Evolutionary conservation across 2,888 invertebrate species (phyloP), one percentile per base, ranked within the genome.

Genomic region (Ptychoptera albimana): DNA sequence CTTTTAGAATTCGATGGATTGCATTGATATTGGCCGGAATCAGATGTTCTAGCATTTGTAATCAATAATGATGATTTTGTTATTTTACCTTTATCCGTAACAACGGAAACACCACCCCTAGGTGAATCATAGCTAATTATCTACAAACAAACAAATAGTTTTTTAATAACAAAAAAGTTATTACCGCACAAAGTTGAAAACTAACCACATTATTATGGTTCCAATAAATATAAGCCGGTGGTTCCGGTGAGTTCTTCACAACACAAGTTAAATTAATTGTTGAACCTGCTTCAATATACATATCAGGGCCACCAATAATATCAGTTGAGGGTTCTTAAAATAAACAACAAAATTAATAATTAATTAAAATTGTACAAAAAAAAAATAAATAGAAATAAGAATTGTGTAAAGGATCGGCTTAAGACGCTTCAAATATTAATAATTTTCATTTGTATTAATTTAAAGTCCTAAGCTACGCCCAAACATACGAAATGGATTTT

Each of bases 241-340:
- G 88, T 62, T 91, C 89, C 15, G 91, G 91, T 56, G 88, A 89
- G 63, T 84, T 86, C 48, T 83, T 72, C 53, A 92, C 87, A 57
- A 91, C 82, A 67, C 92, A 92, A 49, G 91, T 92, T 55, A 92
- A 73, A 72, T 92, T 92, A 67, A 92, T 89, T 55, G 91, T 91
- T 64, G 88, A 89, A 45, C 91, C 91, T 52, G 86, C 77, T 69
- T 91, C 89, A 60, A 92, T 89, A 71, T 85, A 91, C 54, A 91
- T 71, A 66, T 91, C 89, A 38, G 91, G 89, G 46, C 85, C 88
- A 46, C 91, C 91, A 53, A 89, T 79, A 56, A 92, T 91, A 68
- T 88, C 86, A 50, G 91, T 89, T 55, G 85, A 83, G 47, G 91
- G 89, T 63, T 89, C 92, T 92, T 78, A 45, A 79, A 77, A 54